phyloP scores from a whole-genome alignment of 1,140 invertebrate genomes.

The Leguminivora glycinivorella region DNA sequence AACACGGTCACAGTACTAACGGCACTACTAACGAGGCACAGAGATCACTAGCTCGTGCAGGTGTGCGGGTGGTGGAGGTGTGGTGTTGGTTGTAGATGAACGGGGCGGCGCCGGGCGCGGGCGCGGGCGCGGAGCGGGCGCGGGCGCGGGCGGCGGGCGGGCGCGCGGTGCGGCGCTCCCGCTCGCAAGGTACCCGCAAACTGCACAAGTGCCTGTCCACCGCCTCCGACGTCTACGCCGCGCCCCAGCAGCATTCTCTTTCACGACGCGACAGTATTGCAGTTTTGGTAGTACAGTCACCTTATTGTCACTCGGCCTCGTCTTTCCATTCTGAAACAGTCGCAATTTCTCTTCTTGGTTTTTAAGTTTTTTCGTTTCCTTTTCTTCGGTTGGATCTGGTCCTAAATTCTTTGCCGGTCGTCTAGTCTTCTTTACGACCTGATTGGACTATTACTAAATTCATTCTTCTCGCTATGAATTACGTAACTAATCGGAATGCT shows the following conservation, averaged over 20 bases:
- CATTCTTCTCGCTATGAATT: neutral
- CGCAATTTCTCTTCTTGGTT: constrained; percentile 69
- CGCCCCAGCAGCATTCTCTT: constrained; percentile 82
- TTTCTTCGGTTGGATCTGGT: constrained; percentile 36
- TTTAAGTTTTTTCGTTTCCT: constrained; percentile 43
- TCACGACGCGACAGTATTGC: constrained; percentile 92
- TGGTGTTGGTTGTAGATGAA: constrained; percentile 84
- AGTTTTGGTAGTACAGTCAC: constrained; percentile 94
- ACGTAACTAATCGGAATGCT: neutral
- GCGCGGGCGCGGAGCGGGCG: constrained; percentile 48
- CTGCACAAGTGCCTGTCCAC: constrained; percentile 92
- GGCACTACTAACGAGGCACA: constrained; percentile 32
- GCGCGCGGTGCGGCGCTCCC: constrained; percentile 83
- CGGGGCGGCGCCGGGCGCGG: constrained; percentile 63
- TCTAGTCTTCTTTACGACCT: neutral
- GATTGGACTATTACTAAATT: constrained; percentile 11
- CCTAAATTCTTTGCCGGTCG: constrained; percentile 28
- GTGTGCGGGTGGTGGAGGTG: constrained; percentile 46
- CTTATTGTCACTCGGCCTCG: constrained; percentile 65
- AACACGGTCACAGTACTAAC: constrained; percentile 60
- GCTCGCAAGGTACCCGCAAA: constrained; percentile 94
- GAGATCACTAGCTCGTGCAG: constrained; percentile 34
- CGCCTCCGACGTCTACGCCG: constrained; percentile 83
- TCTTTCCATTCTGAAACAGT: constrained; percentile 71
- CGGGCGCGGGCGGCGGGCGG: too few relatives aligned